Evolutionary conservation across 2,888 invertebrate genomes (phyloP).

Genomic region (Scrobipalpa atriplicella): DNA sequence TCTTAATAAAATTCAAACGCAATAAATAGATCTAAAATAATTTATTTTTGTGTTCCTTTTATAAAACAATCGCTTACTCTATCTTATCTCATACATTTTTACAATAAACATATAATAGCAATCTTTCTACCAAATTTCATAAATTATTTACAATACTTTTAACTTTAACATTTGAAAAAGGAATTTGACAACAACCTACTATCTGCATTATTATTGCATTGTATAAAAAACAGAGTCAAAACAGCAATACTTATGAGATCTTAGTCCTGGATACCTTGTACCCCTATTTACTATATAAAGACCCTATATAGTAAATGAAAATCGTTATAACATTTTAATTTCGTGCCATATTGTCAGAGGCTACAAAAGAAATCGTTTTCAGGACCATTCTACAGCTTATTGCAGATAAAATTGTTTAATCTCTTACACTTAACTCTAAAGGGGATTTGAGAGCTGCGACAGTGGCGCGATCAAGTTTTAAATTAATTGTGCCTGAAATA

Average conservation of each 20-base stretch:
- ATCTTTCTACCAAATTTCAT: slow-evolving; percentile 62
- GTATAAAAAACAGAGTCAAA: slow-evolving; percentile 15
- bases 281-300: too few species aligned
- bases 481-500: too few species aligned
- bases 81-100: slow-evolving; percentile 61
- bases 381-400: slow-evolving; percentile 15
- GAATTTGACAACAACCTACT: slow-evolving; percentile 23
- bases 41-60: slow-evolving; percentile 77
- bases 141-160: slow-evolving; percentile 56
- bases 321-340: slow-evolving; percentile 17
- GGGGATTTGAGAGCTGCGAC: too few species aligned
- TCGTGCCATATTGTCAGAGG: slow-evolving; percentile 10
- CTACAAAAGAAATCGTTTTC: slow-evolving; percentile 11
- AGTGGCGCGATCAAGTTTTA: too few species aligned
- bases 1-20: slow-evolving; percentile 33
- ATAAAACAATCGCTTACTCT: slow-evolving; percentile 77
- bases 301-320: slow-evolving; percentile 18
- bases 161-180: slow-evolving; percentile 46
- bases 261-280: slow-evolving; percentile 18
- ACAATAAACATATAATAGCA: slow-evolving; percentile 70
- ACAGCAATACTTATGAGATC: slow-evolving; percentile 17
- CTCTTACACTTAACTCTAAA: slow-evolving; percentile 42
- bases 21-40: slow-evolving; percentile 74
- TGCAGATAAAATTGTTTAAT: slow-evolving; percentile 21
- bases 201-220: slow-evolving; percentile 8